These are phyloP conservation scores for Tenebrosternarchus preto DNA, from an alignment of 2,113 vertebrate genomes.

Conservation along the genomic window DNA sequence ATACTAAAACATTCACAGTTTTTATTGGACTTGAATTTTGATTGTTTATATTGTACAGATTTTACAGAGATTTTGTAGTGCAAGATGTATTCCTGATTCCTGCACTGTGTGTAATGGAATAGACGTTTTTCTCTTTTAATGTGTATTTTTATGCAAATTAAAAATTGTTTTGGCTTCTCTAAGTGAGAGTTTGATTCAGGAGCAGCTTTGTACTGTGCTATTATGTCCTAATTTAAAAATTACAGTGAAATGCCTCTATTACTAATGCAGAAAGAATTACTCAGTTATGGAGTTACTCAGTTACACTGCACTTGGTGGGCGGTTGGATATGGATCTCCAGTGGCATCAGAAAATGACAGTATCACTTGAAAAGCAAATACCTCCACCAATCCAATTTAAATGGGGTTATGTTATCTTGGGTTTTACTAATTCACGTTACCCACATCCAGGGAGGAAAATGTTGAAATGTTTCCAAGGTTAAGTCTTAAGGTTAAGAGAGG, in stretches of 20 bases:
- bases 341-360: background rate
- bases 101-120: background rate
- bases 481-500: too few relatives aligned
- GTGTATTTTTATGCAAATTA: too few relatives aligned
- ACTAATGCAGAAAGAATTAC: too few relatives aligned
- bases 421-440: background rate
- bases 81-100: background rate
- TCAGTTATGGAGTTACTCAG: too few relatives aligned
- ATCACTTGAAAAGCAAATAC: slow-evolving; percentile 36
- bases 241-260: too few relatives aligned
- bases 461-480: slow-evolving; percentile 26
- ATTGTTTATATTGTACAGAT: background rate
- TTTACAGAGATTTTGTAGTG: background rate
- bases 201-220: too few relatives aligned
- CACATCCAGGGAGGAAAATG: slow-evolving; percentile 2
- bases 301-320: background rate
- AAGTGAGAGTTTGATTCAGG: too few relatives aligned
- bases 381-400: slow-evolving; percentile 36
- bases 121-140: too few relatives aligned
- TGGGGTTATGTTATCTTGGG: slow-evolving; percentile 38
- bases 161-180: too few relatives aligned
- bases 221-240: too few relatives aligned
- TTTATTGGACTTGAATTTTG: background rate
- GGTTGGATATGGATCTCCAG: background rate
- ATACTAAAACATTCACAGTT: background rate